phyloP scores from a whole-genome alignment of 2,797 vertebrate genomes.

The Alectoris magna region DNA sequence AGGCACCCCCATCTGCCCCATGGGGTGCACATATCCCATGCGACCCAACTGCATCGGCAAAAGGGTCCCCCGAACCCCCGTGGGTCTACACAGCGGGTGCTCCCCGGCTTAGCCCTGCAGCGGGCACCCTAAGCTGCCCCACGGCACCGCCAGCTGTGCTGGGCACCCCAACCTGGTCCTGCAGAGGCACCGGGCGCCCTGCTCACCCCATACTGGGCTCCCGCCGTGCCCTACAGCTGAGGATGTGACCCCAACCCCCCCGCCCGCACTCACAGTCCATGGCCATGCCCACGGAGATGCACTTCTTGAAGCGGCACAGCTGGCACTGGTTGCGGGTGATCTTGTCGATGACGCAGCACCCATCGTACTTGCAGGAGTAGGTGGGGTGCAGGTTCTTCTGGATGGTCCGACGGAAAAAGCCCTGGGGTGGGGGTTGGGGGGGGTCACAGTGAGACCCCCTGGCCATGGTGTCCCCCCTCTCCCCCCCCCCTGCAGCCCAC shows the following conservation, averaged over 20 bases:
- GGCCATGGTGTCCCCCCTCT: not conserved
- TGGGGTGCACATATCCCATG: not conserved
- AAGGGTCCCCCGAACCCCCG: not conserved
- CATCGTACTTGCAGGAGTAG: constrained; percentile 97
- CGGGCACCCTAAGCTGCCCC: not conserved
- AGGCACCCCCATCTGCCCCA: not conserved
- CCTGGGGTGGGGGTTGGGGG: constrained; percentile 77
- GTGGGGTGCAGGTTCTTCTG: constrained; percentile 97
- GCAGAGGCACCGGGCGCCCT: too few species aligned
- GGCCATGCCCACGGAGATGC: constrained; percentile 97
- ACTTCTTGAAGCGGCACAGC: constrained; percentile 99
- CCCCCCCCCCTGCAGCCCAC: accelerated
- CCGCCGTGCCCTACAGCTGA: too few species aligned
- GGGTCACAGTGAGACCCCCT: not conserved
- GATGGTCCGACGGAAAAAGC: constrained; percentile 97
- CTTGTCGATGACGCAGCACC: constrained; percentile 98
- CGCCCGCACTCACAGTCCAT: constrained; percentile 91
- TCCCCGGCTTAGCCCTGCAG: not conserved
- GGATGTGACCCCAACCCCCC: too few species aligned
- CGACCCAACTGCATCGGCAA: not conserved
- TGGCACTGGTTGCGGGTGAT: constrained; percentile 99
- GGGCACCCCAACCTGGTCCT: not conserved
- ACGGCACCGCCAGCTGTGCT: accelerated
- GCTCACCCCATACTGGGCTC: not conserved
- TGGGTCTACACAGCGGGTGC: not conserved